These are phyloP conservation scores for Drosophila hydei DNA, from an alignment of 1,140 invertebrate genomes.

Conservation along the genomic window DNA sequence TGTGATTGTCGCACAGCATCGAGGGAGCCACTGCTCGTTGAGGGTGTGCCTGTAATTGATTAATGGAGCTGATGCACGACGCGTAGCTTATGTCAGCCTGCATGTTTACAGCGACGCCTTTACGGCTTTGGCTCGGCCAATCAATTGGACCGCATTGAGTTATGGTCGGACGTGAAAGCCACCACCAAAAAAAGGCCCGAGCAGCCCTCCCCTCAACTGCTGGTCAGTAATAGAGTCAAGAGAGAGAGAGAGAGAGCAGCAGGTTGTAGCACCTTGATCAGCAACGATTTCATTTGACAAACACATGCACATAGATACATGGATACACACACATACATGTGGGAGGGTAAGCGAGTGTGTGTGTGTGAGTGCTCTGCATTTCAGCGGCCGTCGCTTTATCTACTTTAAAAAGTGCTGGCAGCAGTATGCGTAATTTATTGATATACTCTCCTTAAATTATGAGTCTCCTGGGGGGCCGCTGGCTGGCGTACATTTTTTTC, in stretches of 20 bases:
- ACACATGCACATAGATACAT: not conserved
- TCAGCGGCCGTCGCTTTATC: constrained; percentile 40
- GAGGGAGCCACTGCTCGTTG: not conserved
- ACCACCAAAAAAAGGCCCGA: constrained; percentile 9
- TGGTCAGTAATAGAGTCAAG: constrained; percentile 23
- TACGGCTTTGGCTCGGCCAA: constrained; percentile 25
- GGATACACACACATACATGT: not conserved
- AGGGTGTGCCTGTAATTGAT: constrained; percentile 69
- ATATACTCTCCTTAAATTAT: constrained; percentile 79
- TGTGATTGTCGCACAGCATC: constrained; percentile 32
- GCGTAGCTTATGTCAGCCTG: constrained; percentile 65
- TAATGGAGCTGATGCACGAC: constrained; percentile 66
- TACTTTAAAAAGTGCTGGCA: constrained; percentile 55
- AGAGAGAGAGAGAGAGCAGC: too few relatives aligned
- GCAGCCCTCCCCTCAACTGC: too few relatives aligned
- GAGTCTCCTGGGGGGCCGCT: constrained; percentile 69
- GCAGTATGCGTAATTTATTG: constrained; percentile 77
- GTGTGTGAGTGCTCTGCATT: constrained; percentile 15
- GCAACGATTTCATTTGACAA: constrained; percentile 37
- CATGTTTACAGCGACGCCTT: constrained; percentile 47
- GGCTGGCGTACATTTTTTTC: constrained; percentile 26
- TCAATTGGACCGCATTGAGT: constrained; percentile 53
- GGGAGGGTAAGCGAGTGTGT: not conserved
- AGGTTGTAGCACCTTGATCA: constrained; percentile 21
- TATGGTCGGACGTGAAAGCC: constrained; percentile 36